Base-by-base conservation (phyloP, 2,797 vertebrate species). In the Cichlasoma orientale region DNA sequence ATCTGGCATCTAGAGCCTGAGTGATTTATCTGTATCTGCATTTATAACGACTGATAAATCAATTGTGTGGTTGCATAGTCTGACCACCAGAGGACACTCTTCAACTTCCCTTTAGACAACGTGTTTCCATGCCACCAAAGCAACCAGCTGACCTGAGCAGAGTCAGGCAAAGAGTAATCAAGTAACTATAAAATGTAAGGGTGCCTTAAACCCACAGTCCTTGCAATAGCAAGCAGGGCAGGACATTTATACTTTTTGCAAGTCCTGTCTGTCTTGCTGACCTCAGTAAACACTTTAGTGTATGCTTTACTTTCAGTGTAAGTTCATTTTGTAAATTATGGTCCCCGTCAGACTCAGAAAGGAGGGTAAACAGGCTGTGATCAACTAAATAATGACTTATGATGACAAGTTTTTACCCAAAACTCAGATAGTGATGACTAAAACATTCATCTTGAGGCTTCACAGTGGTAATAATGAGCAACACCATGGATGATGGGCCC, bases 391-490 rank as follows among this genome's bases (percentile, higher is more conserved):
- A 38, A 38, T 59, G 6, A 59, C 36, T 59, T 21, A 11, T 1
- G n/a, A 61, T 61, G 33, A 38, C 33, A 38, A 23, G 7, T 36
- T 41, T 14, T 41, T 41, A 41, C n/a, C 58, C 33, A 23, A 23
- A 41, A 4, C 13, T 61, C 9, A 61, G 33, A 23, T 21, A 9
- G 58, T 41, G 12, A 38, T 59, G 33, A n/a, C 1, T 18, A 63
- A 63, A 63, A 63, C 7, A 7, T 44, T 63, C 36, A 23, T 23
- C 58, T 61, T 61, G 58, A 41, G n/a, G 13, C 33, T 61, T 61
- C 14, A 61, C 38, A 38, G n/a, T 38, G 33, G 58, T 23, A 14
- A 33, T 21, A 38, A 61, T 41, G 33, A 63, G 58, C 5, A 21
- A 63, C 58, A 25, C 25, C 21, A 25, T 6, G 36, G 21, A 44